These are phyloP conservation scores for Sebastes cheni DNA, from an alignment of 2,797 vertebrate genomes.

Conservation along the genomic window DNA sequence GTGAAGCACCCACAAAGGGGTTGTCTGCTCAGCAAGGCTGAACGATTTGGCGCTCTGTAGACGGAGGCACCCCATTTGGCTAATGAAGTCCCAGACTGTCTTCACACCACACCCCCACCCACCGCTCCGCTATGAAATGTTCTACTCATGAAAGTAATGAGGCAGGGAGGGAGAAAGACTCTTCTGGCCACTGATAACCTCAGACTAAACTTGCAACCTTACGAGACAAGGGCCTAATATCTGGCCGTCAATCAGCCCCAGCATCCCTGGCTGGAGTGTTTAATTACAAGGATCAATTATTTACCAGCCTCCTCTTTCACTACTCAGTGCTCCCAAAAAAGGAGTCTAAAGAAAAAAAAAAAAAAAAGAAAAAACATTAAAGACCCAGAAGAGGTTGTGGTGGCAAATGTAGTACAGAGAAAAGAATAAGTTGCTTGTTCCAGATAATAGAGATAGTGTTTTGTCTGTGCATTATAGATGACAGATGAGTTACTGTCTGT, in stretches of 20 bases:
- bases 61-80: conserved; percentile 82
- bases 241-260: conserved; percentile 86
- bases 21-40: conserved; percentile 75
- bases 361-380: conserved; percentile 43
- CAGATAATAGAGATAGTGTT: not conserved
- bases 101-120: conserved; percentile 84
- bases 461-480: not conserved
- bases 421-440: conserved; percentile 8
- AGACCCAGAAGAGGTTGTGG: conserved; percentile 45
- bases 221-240: conserved; percentile 87
- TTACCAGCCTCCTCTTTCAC: conserved; percentile 87
- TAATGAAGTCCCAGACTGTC: conserved; percentile 86
- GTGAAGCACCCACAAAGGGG: conserved; percentile 72
- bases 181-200: conserved; percentile 86
- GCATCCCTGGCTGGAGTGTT: conserved; percentile 86
- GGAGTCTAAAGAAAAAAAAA: conserved; percentile 68
- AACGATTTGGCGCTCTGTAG: conserved; percentile 76
- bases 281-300: conserved; percentile 90
- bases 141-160: conserved; percentile 88
- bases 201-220: conserved; percentile 87
- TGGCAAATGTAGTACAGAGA: conserved; percentile 24
- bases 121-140: conserved; percentile 81
- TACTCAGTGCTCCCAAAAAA: conserved; percentile 79
- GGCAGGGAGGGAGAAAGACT: conserved; percentile 81
- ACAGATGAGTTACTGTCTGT: not conserved